phyloP scores from a whole-genome alignment of 1,140 invertebrate genomes.

The Halesus radiatus region DNA sequence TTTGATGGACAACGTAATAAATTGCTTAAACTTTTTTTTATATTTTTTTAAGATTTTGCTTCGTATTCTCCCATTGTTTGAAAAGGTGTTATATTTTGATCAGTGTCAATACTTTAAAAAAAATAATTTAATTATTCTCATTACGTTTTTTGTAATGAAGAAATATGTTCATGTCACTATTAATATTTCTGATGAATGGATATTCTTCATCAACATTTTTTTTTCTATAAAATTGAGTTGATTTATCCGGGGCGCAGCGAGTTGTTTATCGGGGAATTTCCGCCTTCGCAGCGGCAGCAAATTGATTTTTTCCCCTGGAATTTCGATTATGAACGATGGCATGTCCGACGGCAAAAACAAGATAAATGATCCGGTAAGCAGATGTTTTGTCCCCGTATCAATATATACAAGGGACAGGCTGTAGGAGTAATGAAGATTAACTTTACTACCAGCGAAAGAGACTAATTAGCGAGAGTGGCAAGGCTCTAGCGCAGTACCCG shows the following conservation, averaged over 20 bases:
- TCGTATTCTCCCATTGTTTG: no score
- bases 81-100: no score
- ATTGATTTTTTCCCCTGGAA: slow-evolving; percentile 26
- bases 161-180: no score
- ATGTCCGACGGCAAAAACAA: slow-evolving; percentile 37
- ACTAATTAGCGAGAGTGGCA: slow-evolving; percentile 58
- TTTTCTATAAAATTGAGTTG: background rate
- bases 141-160: no score
- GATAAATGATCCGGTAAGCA: slow-evolving; percentile 52
- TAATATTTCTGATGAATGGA: no score
- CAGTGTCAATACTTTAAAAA: no score
- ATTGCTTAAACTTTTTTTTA: no score
- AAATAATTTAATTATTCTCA: no score
- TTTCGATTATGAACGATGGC: slow-evolving; percentile 43
- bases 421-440: slow-evolving; percentile 57
- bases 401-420: slow-evolving; percentile 22
- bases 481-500: background rate
- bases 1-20: no score
- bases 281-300: slow-evolving; percentile 25
- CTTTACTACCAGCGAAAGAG: slow-evolving; percentile 56
- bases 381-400: slow-evolving; percentile 45
- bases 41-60: no score
- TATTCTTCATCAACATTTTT: no score
- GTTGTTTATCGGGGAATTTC: slow-evolving; percentile 24
- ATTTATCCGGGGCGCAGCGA: background rate